A percentile compares a stretch with the other conserved stretches of the same genome.
These are phyloP conservation scores for Albula goreensis DNA, from an alignment of 2,113 vertebrate species.

Conservation along the genomic window DNA sequence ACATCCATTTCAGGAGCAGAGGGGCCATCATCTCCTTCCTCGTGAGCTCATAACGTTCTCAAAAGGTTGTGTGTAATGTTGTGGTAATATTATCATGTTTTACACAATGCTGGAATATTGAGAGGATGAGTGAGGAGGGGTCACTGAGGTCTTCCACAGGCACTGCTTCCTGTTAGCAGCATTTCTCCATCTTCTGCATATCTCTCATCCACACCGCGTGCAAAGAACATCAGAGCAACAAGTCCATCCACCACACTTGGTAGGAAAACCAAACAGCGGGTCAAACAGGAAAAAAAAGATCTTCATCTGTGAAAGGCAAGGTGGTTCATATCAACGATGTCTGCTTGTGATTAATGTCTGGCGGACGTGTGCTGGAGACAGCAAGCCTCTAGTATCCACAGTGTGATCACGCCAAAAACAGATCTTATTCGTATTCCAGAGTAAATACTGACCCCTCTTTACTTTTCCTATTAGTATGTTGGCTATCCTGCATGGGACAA, in stretches of 20 bases:
- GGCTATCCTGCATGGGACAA: neutral
- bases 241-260: too few relatives aligned
- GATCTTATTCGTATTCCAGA: neutral
- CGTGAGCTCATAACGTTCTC: constrained; percentile 3
- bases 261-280: too few relatives aligned
- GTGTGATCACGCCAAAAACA: constrained; percentile 1
- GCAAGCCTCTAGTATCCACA: neutral
- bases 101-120: neutral
- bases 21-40: constrained; percentile 27
- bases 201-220: neutral
- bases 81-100: neutral
- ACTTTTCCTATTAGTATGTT: too few relatives aligned
- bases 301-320: too few relatives aligned
- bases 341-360: neutral
- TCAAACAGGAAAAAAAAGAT: neutral
- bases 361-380: neutral
- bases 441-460: neutral
- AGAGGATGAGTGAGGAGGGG: neutral
- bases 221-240: too few relatives aligned
- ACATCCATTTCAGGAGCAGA: constrained; percentile 43
- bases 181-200: neutral
- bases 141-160: neutral
- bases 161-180: neutral
- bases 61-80: neutral
- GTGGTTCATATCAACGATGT: neutral